Evolutionary conservation across 2,888 invertebrate species (phyloP), one percentile per base, ranked within the genome.

Genomic region (Bugulina stolonifera): DNA sequence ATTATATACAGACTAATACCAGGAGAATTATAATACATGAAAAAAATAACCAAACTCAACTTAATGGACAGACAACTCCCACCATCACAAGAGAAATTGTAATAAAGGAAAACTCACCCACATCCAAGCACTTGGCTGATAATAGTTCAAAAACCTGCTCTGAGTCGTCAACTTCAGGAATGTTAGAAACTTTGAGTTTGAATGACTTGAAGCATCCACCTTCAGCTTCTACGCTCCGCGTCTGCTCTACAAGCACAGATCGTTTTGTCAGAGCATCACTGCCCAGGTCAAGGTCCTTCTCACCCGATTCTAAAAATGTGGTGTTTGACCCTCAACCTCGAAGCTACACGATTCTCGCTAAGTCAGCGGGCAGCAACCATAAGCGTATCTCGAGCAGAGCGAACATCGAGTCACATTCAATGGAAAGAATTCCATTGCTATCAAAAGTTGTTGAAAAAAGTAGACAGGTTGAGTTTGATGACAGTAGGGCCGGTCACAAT

Each of bases 11-110:
- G 27, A 32, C 32, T 14, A 32, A 27, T 25, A 64, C 29, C 5
- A 64, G 64, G n/a, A 27, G 32, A 64, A 64, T 64, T 32, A 32
- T 64, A 5, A 64, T 64, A 27, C 10, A n/a, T 25, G 64, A 64
- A 32, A 64, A 25, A 64, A 14, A 27, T 29, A 32, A n/a, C n/a
- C n/a, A 64, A 32, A 27, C 10, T 5, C 2, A 2, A 34, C 5
- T 32, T 32, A 18, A 25, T n/a, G n/a, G 32, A 5, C 14, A 57
- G n/a, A 5, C 25, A 22, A 14, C 10, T 3, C 23, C 14, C n/a
- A 57, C 14, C 10, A 5, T 57, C 14, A n/a, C n/a, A n/a, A 5
- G 57, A 57, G 57, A 57, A 25, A 57, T 57, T 57, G 25, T n/a
- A 22, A 57, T n/a, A n/a, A 57, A 57, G 25, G 57, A 57, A 57